Evolutionary conservation across 2,888 invertebrate species (phyloP).

Genomic region (Idaea straminata): DNA sequence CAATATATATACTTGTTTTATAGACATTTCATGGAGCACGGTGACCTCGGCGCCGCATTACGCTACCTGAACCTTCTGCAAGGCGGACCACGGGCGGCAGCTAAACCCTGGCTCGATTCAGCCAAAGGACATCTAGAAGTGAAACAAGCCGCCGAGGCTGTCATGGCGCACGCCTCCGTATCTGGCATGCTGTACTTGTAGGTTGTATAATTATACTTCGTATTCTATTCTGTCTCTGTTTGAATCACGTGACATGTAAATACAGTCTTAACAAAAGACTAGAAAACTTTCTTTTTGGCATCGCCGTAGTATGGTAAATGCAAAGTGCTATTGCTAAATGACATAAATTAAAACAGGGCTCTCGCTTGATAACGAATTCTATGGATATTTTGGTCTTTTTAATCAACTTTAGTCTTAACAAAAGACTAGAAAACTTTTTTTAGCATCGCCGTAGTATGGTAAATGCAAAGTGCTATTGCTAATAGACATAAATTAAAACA

Average conservation of each 20-base stretch:
- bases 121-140: slow-evolving; percentile 91
- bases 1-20: slow-evolving; percentile 12
- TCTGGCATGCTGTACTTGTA: slow-evolving; percentile 80
- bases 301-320: neutral
- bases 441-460: too few relatives aligned
- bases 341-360: too few relatives aligned
- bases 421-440: neutral
- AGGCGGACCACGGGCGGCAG: slow-evolving; percentile 92
- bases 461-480: neutral
- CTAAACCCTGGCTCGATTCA: slow-evolving; percentile 92
- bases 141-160: slow-evolving; percentile 92
- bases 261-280: neutral
- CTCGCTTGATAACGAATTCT: too few relatives aligned
- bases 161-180: slow-evolving; percentile 95
- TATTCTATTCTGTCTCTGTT: neutral
- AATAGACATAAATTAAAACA: neutral
- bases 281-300: too few relatives aligned
- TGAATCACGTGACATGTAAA: neutral
- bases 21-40: slow-evolving; percentile 93
- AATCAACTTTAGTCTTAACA: neutral
- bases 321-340: neutral
- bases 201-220: neutral
- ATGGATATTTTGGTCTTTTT: neutral
- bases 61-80: slow-evolving; percentile 94
- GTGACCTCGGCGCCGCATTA: slow-evolving; percentile 90